Evolutionary conservation across 2,797 vertebrate genomes (phyloP).

Genomic region (Acanthurus lineatus): DNA sequence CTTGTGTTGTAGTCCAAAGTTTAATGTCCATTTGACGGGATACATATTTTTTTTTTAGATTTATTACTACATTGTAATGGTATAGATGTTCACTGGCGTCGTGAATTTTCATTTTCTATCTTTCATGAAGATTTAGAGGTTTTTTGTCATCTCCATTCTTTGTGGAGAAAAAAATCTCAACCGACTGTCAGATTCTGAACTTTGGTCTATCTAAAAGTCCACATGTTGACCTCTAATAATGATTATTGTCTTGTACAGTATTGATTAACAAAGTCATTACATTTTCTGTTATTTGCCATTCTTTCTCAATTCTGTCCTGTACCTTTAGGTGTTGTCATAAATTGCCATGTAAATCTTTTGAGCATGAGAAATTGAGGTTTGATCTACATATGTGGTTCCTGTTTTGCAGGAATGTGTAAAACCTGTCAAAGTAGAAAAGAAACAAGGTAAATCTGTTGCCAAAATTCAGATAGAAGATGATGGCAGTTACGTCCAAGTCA

Average conservation of each 20-base stretch:
- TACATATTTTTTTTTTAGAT: too few relatives aligned
- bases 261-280: not conserved
- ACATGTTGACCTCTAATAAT: not conserved
- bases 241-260: not conserved
- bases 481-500: constrained; percentile 93
- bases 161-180: not conserved
- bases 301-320: not conserved
- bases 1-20: not conserved
- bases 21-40: too few relatives aligned
- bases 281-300: not conserved
- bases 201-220: not conserved
- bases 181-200: not conserved
- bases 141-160: not conserved
- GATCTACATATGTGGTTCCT: not conserved
- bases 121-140: not conserved
- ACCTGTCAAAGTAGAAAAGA: constrained; percentile 92
- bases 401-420: constrained; percentile 92
- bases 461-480: constrained; percentile 96
- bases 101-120: not conserved
- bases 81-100: not conserved
- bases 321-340: not conserved
- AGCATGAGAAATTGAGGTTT: not conserved
- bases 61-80: too few relatives aligned
- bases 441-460: constrained; percentile 87
- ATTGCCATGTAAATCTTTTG: not conserved